phyloP scores from a whole-genome alignment of 1,140 invertebrate species.

The Acyrthosiphon pisum region DNA sequence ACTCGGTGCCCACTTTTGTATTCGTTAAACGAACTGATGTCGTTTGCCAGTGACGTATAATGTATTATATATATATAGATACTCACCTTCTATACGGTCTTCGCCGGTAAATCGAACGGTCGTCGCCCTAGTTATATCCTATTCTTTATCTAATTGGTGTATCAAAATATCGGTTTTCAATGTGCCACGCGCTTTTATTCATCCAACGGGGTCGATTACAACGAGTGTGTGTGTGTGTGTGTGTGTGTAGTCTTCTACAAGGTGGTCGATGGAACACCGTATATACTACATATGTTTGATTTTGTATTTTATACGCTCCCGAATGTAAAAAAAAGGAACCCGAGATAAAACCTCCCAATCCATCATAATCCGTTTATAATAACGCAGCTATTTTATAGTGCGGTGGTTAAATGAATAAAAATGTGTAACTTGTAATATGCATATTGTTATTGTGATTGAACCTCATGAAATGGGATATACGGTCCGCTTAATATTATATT shows the following conservation, averaged over 20 bases:
- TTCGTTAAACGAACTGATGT: background rate
- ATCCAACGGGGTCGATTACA: conserved; percentile 37
- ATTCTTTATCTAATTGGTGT: conserved; percentile 53
- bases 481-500: background rate
- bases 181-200: conserved; percentile 42
- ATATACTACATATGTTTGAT: background rate
- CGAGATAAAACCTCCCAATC: conserved; percentile 1
- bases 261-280: conserved; percentile 19
- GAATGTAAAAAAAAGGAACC: background rate
- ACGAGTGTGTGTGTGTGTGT: background rate
- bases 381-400: background rate
- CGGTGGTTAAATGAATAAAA: background rate
- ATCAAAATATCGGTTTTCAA: conserved; percentile 52
- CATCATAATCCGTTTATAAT: conserved; percentile 16
- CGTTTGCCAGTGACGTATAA: background rate
- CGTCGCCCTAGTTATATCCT: conserved; percentile 51
- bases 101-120: conserved; percentile 44
- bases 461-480: background rate
- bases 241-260: background rate
- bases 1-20: background rate
- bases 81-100: background rate
- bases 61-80: background rate
- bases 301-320: background rate
- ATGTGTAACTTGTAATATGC: background rate
- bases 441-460: background rate